Evolutionary conservation across 2,888 invertebrate genomes (phyloP).

Genomic region (Nymphalis polychloros): DNA sequence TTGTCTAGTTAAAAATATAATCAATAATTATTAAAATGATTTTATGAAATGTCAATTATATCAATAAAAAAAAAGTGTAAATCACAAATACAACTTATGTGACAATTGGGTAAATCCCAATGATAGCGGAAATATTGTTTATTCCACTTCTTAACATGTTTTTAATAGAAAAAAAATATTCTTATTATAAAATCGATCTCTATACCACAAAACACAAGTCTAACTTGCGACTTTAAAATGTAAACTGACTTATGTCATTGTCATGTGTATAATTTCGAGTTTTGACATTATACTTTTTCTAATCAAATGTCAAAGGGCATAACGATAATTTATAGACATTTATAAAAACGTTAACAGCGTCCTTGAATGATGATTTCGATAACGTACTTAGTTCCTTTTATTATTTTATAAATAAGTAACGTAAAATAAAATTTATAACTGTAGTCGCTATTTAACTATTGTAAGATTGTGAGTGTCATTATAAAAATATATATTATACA

Average conservation of each 20-base stretch:
- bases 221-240: not conserved
- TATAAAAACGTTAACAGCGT: slow-evolving; percentile 6
- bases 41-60: slow-evolving; percentile 6
- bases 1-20: not conserved
- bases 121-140: not conserved
- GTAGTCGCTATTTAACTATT: too few species aligned
- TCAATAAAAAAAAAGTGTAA: too few species aligned
- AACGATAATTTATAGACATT: slow-evolving; percentile 15
- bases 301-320: slow-evolving; percentile 28
- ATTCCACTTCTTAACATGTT: not conserved
- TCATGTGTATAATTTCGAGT: slow-evolving; percentile 11
- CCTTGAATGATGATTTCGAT: slow-evolving; percentile 26
- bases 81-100: slow-evolving; percentile 3
- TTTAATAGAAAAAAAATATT: not conserved
- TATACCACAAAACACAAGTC: not conserved
- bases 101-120: slow-evolving; percentile 7
- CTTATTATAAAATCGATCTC: not conserved
- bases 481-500: not conserved
- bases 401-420: not conserved
- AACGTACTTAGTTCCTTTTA: slow-evolving; percentile 5
- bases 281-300: slow-evolving; percentile 24
- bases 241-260: slow-evolving; percentile 14
- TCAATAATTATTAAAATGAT: not conserved
- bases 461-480: not conserved
- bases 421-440: too few species aligned